These are phyloP conservation scores for Parapristionchus giblindavisi DNA, from an alignment of 2,888 invertebrate species.

Conservation along the genomic window DNA sequence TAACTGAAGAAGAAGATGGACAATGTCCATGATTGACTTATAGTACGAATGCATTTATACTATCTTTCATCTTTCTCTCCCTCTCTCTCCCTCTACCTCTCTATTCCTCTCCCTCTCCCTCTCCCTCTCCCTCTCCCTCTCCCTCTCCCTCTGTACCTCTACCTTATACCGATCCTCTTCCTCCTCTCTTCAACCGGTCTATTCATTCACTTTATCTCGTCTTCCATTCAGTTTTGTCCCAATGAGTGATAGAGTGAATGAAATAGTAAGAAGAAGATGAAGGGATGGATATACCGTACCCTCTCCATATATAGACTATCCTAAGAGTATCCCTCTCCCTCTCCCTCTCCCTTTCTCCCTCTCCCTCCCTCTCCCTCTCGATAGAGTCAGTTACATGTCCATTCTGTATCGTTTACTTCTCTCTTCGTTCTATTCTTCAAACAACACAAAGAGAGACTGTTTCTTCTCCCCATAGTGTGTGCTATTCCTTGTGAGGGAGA, in stretches of 20 bases:
- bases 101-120: neutral
- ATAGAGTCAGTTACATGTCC: neutral
- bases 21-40: neutral
- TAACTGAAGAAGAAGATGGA: neutral
- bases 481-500: slow-evolving; percentile 21
- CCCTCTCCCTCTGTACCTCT: slow-evolving; percentile 2
- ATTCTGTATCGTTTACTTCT: neutral
- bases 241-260: slow-evolving; percentile 21
- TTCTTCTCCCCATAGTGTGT: slow-evolving; percentile 17
- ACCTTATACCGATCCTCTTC: neutral
- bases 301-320: slow-evolving; percentile 14
- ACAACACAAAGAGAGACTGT: slow-evolving; percentile 24
- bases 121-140: neutral
- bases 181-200: neutral
- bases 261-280: slow-evolving; percentile 14
- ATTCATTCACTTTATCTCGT: neutral
- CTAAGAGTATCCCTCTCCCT: slow-evolving; percentile 4
- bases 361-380: slow-evolving; percentile 1
- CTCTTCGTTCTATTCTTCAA: neutral
- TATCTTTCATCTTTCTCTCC: too few relatives aligned
- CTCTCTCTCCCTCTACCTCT: slow-evolving; percentile 1
- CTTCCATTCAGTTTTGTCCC: neutral
- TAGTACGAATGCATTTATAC: too few relatives aligned
- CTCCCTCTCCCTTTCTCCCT: neutral
- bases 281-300: too few relatives aligned